Base-by-base conservation (phyloP, 1,140 invertebrate species). In the Asbolus verrucosus region DNA sequence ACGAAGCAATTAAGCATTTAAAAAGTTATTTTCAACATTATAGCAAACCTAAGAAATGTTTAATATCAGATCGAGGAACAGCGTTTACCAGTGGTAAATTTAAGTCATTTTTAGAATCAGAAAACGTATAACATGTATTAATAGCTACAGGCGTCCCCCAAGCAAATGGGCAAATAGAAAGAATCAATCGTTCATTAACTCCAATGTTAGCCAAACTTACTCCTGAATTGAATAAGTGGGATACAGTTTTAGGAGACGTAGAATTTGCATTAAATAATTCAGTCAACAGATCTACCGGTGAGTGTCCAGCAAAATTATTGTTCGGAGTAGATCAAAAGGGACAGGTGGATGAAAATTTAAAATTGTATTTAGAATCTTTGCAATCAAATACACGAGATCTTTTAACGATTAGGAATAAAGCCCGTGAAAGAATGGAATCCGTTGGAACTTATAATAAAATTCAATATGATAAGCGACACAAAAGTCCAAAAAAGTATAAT, bases 111-210 rank as follows among this genome's bases (percentile, higher is more conserved):
- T 50, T 50, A n/a, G 8, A 1, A 59, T 6, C 16, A 2, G 8
- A n/a, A 13, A 27, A 27, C 21, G 18, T 59, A 5, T 6, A 21
- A 27, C 50, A 8, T 0, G 21, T 59, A 1, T 6, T 21, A n/a
- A 59, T 75, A 1, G 75, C 73, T 0, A 65, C 66, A 3, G 75
- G 72, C 0, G 75, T 68, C 0, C 79, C 78, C 0, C 69, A 75
- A 21, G 73, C 79, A 0, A 82, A 82, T 31, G 79, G 78, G 0
- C 72, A 81, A 27, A 70, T 80, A 1, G 80, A 82, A 43, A 21
- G 76, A 0, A 46, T 78, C 1, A 79, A 81, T 65, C 6, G 75
- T n/a, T 66, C 43, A 5, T 33, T 81, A 5, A 38, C 73, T 11
- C 69, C 75, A 0, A 75, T 78, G 65, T 13, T 77, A 1, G 67